Conservation (phyloP, 2,113 vertebrate genomes). For the Carassius auratus region DNA sequence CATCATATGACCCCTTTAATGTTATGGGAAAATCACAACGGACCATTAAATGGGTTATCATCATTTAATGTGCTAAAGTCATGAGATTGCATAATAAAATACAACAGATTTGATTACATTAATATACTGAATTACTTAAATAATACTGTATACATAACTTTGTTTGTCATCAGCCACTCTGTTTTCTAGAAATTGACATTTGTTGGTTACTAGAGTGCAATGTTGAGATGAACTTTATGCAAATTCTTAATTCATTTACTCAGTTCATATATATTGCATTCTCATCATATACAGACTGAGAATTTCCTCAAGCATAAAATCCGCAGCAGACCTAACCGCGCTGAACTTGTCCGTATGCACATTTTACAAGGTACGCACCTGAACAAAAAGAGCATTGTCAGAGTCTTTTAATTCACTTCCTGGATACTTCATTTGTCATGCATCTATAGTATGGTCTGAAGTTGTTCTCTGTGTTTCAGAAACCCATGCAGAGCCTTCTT, state of each 20-base stretch:
- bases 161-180: background rate
- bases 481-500: conserved; percentile 92
- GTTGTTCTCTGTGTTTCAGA: conserved; percentile 71
- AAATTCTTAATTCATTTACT: no score
- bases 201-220: background rate
- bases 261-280: background rate
- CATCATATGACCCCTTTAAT: background rate
- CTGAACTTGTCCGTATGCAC: conserved; percentile 97
- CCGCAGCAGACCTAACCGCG: conserved; percentile 91
- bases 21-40: background rate
- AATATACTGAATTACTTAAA: no score
- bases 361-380: conserved; percentile 89
- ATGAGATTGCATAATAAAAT: background rate
- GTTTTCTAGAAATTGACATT: background rate
- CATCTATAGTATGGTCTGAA: background rate
- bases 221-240: background rate
- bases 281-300: conserved; percentile 81
- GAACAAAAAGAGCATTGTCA: background rate
- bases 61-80: background rate
- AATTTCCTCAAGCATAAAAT: conserved; percentile 99
- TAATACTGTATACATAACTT: no score
- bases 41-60: background rate
- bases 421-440: background rate
- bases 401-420: no score
- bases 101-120: background rate